Evolutionary conservation across 2,888 invertebrate genomes (phyloP).

Genomic region (Euplexia lucipara): DNA sequence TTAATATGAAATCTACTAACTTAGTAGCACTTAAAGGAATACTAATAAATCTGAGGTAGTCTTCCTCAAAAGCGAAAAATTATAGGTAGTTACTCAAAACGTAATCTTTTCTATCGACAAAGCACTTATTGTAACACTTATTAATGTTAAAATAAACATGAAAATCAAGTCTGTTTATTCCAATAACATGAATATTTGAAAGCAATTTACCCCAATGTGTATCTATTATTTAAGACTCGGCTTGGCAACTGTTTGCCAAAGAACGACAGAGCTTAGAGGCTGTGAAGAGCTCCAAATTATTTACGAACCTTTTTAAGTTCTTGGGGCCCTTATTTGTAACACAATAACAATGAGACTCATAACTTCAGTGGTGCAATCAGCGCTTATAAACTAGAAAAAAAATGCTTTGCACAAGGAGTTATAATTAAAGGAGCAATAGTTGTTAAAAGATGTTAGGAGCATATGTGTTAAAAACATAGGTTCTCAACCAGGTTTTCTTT

Average conservation of each 20-base stretch:
- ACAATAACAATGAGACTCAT: constrained; percentile 27
- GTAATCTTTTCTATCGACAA: no score
- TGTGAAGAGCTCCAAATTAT: constrained; percentile 12
- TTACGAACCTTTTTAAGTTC: constrained; percentile 4
- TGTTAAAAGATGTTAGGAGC: neutral
- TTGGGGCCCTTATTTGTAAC: constrained; percentile 9
- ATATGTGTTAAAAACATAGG: no score
- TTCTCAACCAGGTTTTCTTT: no score
- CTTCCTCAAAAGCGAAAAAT: no score
- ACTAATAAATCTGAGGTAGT: no score
- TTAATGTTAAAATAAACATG: constrained; percentile 21
- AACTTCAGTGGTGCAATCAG: constrained; percentile 17
- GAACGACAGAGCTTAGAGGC: neutral
- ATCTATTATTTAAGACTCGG: constrained; percentile 10
- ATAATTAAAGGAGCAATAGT: neutral
- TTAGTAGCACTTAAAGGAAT: no score
- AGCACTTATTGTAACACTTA: neutral
- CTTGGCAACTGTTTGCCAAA: constrained; percentile 18
- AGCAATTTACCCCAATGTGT: constrained; percentile 23
- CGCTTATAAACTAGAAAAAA: neutral
- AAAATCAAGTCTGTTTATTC: constrained; percentile 20
- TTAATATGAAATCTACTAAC: no score
- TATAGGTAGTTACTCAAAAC: no score
- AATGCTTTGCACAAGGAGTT: neutral
- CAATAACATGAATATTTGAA: constrained; percentile 27